A percentile compares a stretch with the other conserved stretches of the same genome.
Evolutionary conservation across 2,113 vertebrate species (phyloP).

Genomic region (Melanotaenia duboulayi): DNA sequence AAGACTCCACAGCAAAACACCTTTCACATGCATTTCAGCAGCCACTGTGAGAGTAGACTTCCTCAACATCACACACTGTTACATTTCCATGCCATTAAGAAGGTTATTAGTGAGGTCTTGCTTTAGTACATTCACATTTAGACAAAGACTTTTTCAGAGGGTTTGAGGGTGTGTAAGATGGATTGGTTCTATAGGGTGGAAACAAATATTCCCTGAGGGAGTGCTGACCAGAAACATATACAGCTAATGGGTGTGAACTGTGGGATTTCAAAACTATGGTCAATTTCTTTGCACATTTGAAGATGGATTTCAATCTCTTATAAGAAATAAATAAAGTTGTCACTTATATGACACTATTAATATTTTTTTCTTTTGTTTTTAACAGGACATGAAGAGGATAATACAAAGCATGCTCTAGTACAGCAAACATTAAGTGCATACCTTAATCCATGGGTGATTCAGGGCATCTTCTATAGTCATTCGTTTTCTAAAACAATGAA

Average conservation of each 20-base stretch:
- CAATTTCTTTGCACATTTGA: conserved; percentile 10
- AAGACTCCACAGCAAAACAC: conserved; percentile 55
- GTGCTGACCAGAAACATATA: background rate
- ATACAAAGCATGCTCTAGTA: conserved; percentile 50
- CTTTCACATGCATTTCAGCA: conserved; percentile 56
- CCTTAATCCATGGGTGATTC: conserved; percentile 95
- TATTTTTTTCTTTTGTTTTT: background rate
- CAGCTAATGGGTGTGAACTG: conserved; percentile 10
- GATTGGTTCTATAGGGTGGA: background rate
- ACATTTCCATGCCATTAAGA: conserved; percentile 47
- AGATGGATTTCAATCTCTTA: background rate
- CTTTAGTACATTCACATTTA: background rate
- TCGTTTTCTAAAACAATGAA: conserved; percentile 86
- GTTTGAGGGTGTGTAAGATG: background rate
- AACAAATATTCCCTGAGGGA: background rate
- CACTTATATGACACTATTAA: background rate
- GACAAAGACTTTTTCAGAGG: conserved; percentile 16
- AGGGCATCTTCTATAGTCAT: conserved; percentile 92
- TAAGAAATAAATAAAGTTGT: background rate
- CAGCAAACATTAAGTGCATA: conserved; percentile 71
- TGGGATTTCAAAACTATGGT: conserved; percentile 13
- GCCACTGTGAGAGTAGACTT: conserved; percentile 10
- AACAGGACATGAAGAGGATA: background rate
- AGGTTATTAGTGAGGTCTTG: conserved; percentile 15
- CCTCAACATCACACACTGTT: conserved; percentile 29